Conservation (phyloP, 2,797 vertebrate species). For the Peromyscus eremicus region DNA sequence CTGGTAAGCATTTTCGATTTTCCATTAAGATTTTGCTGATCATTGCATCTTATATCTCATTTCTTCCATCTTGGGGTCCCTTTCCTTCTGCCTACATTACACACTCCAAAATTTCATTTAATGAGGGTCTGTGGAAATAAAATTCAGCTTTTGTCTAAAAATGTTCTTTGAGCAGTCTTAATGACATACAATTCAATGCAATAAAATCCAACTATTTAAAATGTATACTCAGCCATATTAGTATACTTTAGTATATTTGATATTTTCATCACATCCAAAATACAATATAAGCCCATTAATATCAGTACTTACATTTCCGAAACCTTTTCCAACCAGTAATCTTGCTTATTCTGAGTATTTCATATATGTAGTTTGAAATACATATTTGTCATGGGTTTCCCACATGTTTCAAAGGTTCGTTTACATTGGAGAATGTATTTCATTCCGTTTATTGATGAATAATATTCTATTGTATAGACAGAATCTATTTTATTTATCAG, state of each 20-base stretch:
- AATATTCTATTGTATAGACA: not conserved
- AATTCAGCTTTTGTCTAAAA: conserved; percentile 3
- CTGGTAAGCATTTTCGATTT: not conserved
- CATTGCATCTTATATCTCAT: not conserved
- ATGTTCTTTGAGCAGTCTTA: conserved; percentile 6
- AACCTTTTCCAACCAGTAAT: not conserved
- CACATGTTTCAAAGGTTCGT: not conserved
- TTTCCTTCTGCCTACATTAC: not conserved
- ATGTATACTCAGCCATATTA: not conserved
- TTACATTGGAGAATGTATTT: not conserved
- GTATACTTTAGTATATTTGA: not conserved
- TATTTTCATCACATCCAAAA: not conserved
- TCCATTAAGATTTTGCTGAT: not conserved
- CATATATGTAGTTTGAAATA: not conserved
- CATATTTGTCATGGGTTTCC: not conserved
- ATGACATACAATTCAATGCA: not conserved
- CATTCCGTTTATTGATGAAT: not conserved
- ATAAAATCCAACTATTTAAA: not conserved
- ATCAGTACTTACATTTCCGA: not conserved
- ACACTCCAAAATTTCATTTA: conserved; percentile 19
- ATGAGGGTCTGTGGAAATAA: not conserved
- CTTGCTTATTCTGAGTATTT: not conserved
- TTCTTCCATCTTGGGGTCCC: not conserved
- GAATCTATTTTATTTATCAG: not conserved
- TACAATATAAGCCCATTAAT: not conserved